Percentiles rank a stretch among this genome's conserved stretches.
Conservation (phyloP, 2,888 invertebrate genomes). For the Pseudeuparius sepicola region DNA sequence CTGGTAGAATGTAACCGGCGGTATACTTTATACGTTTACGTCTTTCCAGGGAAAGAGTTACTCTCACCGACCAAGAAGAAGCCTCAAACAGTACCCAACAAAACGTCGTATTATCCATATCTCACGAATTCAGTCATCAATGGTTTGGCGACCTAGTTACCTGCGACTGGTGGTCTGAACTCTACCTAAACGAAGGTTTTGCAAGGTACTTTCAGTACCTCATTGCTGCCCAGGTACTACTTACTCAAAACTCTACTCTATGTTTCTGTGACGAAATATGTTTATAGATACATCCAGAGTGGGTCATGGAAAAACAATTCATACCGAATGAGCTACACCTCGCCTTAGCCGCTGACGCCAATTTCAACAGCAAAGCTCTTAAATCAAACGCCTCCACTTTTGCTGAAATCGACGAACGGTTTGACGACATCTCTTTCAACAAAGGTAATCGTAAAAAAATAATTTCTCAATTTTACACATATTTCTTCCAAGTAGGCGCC, state of each 20-base stretch:
- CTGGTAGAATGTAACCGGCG: too few relatives aligned
- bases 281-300: too few relatives aligned
- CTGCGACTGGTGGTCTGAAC: slow-evolving; percentile 64
- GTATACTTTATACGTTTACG: too few relatives aligned
- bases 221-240: slow-evolving; percentile 21
- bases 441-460: slow-evolving; percentile 23
- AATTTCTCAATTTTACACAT: background rate
- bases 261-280: too few relatives aligned
- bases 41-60: slow-evolving; percentile 44
- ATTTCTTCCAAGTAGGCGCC: slow-evolving; percentile 21
- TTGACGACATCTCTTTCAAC: slow-evolving; percentile 45
- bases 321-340: too few relatives aligned
- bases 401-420: slow-evolving; percentile 49
- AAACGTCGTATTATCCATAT: slow-evolving; percentile 53
- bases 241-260: too few relatives aligned
- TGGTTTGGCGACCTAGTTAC: slow-evolving; percentile 77
- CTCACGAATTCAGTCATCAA: slow-evolving; percentile 74
- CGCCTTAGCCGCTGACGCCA: too few relatives aligned
- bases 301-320: too few relatives aligned
- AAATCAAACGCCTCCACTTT: slow-evolving; percentile 47
- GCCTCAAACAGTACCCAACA: slow-evolving; percentile 51
- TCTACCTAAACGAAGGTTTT: slow-evolving; percentile 70
- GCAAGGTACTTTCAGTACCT: slow-evolving; percentile 66
- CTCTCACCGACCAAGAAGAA: slow-evolving; percentile 41
- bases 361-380: too few relatives aligned